Evolutionary conservation across 2,797 vertebrate species (phyloP), one percentile per base, ranked within the genome.

Genomic region (Tenualosa ilisha): DNA sequence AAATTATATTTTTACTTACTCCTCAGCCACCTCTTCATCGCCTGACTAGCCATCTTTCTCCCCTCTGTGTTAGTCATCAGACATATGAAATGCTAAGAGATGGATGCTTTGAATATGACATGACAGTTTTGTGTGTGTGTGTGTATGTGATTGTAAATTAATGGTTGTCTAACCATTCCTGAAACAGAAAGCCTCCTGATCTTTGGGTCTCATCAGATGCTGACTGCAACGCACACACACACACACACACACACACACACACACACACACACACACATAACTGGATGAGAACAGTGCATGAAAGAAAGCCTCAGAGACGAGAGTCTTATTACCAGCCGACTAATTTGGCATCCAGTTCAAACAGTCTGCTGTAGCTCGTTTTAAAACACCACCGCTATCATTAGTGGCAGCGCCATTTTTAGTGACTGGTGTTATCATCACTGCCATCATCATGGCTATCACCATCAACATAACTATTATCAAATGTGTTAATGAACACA

Each of bases 241-340:
- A 65, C 63, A 65, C 63, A 65, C 24, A 65, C 63, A 65, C 24
- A 31, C 63, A 65, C 63, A 68, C 3, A 31, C 26, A 68, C 26
- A 68, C 63, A 68, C 24, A 26, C 63, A 75, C 68, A 75, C 65
- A 72, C 65, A 72, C 65, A 72, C 65, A 68, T 26, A 75, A 43
- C 17, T 15, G 31, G 68, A 75, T 75, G 15, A 75, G 31, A 6
- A 17, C 12, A 15, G 31, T 12, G 37, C 68, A 40, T 40, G 37
- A 75, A 75, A 72, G 68, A 75, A 75, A 75, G 68, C 37, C 68
- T 6, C 31, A 75, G 68, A 17, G 40, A 75, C 31, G 31, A 75
- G 68, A 40, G 68, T 13, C 68, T 75, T 75, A 75, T 75, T 75
- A 75, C 31, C 13, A 15, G 15, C 68, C 68, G 40, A 15, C 68